Conservation (phyloP, 2,113 vertebrate species). For the Salvelinus sp. region DNA sequence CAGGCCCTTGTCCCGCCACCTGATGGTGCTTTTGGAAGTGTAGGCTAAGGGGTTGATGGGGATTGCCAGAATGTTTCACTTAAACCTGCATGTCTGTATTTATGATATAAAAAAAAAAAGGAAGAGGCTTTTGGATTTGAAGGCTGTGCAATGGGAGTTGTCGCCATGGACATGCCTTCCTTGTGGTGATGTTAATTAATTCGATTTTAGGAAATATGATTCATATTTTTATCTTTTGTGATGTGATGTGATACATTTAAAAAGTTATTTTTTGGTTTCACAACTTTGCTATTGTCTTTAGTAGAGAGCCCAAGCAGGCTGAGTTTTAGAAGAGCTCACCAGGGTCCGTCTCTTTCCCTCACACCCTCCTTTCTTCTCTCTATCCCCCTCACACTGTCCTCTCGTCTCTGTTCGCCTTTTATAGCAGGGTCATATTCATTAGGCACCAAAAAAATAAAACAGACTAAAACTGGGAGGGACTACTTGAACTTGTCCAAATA, state of each 20-base stretch:
- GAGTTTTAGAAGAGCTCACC: slow-evolving; percentile 8
- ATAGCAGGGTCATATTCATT: neutral
- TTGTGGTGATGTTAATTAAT: slow-evolving; percentile 62
- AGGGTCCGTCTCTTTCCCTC: neutral
- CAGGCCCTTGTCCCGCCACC: slow-evolving; percentile 18
- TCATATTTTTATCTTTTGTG: slow-evolving; percentile 29
- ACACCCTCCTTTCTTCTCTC: neutral
- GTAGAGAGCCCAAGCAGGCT: slow-evolving; percentile 41
- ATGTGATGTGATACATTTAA: slow-evolving; percentile 41
- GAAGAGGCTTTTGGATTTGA: slow-evolving; percentile 43
- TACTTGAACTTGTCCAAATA: too few relatives aligned
- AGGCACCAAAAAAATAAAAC: neutral
- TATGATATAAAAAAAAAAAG: slow-evolving; percentile 39
- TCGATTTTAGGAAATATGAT: slow-evolving; percentile 55
- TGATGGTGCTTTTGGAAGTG: slow-evolving; percentile 24
- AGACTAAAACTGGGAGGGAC: neutral
- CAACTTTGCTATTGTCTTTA: slow-evolving; percentile 45
- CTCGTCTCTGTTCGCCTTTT: neutral
- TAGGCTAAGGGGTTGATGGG: neutral
- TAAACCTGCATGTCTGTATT: slow-evolving; percentile 63
- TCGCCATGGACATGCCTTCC: slow-evolving; percentile 44
- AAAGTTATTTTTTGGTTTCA: slow-evolving; percentile 4
- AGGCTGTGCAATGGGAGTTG: slow-evolving; percentile 65
- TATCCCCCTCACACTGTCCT: neutral
- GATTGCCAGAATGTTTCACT: slow-evolving; percentile 23